These are phyloP conservation scores for Drosophila buzzatii DNA, from an alignment of 2,888 invertebrate species.

Conservation along the genomic window DNA sequence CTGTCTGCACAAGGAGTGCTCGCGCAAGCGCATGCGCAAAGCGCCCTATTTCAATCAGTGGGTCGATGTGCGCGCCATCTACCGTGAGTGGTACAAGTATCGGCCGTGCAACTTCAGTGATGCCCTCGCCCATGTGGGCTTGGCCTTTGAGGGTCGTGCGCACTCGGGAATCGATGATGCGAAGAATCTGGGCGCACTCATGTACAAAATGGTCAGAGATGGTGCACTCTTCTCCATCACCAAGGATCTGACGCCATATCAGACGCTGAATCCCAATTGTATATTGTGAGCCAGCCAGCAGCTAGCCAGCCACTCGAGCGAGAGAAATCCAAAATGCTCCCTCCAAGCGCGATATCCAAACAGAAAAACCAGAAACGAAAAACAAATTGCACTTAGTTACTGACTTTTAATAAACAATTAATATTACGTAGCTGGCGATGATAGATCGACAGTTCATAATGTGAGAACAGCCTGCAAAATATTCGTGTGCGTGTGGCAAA, in stretches of 20 bases:
- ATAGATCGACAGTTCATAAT: slow-evolving; percentile 30
- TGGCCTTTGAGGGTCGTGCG: slow-evolving; percentile 87
- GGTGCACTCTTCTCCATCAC: slow-evolving; percentile 87
- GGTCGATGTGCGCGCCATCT: slow-evolving; percentile 87
- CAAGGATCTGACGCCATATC: slow-evolving; percentile 84
- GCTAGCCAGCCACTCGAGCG: background rate
- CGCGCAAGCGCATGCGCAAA: slow-evolving; percentile 87
- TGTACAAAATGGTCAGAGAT: slow-evolving; percentile 87
- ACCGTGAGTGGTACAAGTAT: slow-evolving; percentile 86
- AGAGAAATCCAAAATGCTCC: background rate
- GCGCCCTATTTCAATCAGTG: slow-evolving; percentile 87
- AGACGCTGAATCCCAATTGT: slow-evolving; percentile 83
- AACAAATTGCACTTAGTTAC: slow-evolving; percentile 49
- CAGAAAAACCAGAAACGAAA: too few relatives aligned
- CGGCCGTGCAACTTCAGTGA: slow-evolving; percentile 86
- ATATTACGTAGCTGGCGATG: slow-evolving; percentile 18
- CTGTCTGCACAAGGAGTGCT: slow-evolving; percentile 87
- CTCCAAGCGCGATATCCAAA: too few relatives aligned
- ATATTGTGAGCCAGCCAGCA: slow-evolving; percentile 64
- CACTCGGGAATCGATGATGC: slow-evolving; percentile 89
- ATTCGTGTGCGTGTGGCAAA: slow-evolving; percentile 6
- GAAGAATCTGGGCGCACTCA: slow-evolving; percentile 87
- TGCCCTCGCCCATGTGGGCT: slow-evolving; percentile 87
- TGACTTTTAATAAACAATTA: slow-evolving; percentile 48
- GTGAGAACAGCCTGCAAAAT: slow-evolving; percentile 26